Base-by-base conservation (phyloP, 2,113 vertebrate genomes). In the Phalacrocorax aristotelis region DNA sequence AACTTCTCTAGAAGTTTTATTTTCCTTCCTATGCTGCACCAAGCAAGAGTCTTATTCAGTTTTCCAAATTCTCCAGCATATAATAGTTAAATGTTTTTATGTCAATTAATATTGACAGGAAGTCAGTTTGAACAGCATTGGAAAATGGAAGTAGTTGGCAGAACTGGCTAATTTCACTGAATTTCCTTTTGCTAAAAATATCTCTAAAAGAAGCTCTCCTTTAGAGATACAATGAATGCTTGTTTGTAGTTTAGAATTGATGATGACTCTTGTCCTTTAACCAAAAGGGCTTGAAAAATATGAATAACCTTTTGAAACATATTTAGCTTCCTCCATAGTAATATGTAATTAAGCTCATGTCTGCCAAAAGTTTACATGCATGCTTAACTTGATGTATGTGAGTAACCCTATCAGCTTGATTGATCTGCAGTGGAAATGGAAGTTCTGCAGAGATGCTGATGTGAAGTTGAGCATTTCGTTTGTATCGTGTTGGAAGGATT, bases 111-210 rank as follows among this genome's bases (percentile, higher is more conserved):
- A 93, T 95, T 94, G 89, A 87, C 94, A 94, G 96, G 96, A 97
- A 95, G 91, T 89, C 81, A 55, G 93, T 96, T 95, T 95, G 95
- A 94, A 46, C 61, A 76, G 61, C 81, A n/a, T 61, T 96, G 94
- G 95, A 95, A 97, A 97, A 96, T 97, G 65, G 96, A 89, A 95
- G 89, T 85, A 89, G 81, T 91, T 97, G 97, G 95, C 95, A 95
- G 90, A 93, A 93, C 92, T 82, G 76, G 40, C 80, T 89, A 91
- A 92, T 97, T 95, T 95, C 81, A 89, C 89, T 95, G 90, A 91
- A 72, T 96, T 96, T 96, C 89, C 95, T 95, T 95, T 95, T 89
- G 74, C 94, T 97, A 97, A 97, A 95, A 91, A 97, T 96, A 95
- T 32, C 57, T 85, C 48, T 72, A 91, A 93, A 95, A 97, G 80